Evolutionary conservation across 2,888 invertebrate genomes (phyloP), one percentile per base, ranked within the genome.

Genomic region (Acleris holmiana): DNA sequence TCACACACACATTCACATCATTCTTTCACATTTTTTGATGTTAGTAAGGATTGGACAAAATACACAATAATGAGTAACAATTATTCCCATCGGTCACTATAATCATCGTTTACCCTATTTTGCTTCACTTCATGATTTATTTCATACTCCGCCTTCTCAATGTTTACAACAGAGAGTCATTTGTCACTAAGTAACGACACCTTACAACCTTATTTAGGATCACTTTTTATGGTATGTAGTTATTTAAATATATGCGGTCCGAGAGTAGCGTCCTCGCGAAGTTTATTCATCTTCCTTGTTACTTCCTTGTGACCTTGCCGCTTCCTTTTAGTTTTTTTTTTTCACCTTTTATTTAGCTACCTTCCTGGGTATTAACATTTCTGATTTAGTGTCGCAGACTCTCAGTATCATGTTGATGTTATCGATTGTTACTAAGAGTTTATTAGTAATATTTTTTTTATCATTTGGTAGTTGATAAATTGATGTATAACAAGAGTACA

Each of bases 301-400:
- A 40, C 40, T 58, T 58, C 64, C 64, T 58, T 59, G 15, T 64
- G 58, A 64, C 64, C 64, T 64, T 44, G 58, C n/a, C 58, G 58
- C 54, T 59, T 59, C 63, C 57, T 53, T 58, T 58, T 53, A 35
- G 51, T 51, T 41, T 53, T 59, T 46, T 41, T 64, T 58, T 46
- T 53, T 19, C 35, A 4, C 2, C 35, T 63, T 29, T 47, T 19
- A 59, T 41, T 25, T 53, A 17, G 2, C 40, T 35, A 47, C 40
- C 47, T 61, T 47, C 40, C 13, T 19, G 29, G 23, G 25, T 53
- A 47, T 53, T 53, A 15, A 23, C 46, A 41, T 35, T 4, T 35
- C 35, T 35, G 35, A 35, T 35, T 35, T 35, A 35, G 13, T 10
- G 13, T 35, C n/a, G n/a, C n/a, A n/a, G n/a, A n/a, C n/a, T n/a